A percentile compares a stretch with the other conserved stretches of the same genome.
Evolutionary conservation across 1,140 invertebrate genomes (phyloP).

Genomic region (Sycophaga agraensis): DNA sequence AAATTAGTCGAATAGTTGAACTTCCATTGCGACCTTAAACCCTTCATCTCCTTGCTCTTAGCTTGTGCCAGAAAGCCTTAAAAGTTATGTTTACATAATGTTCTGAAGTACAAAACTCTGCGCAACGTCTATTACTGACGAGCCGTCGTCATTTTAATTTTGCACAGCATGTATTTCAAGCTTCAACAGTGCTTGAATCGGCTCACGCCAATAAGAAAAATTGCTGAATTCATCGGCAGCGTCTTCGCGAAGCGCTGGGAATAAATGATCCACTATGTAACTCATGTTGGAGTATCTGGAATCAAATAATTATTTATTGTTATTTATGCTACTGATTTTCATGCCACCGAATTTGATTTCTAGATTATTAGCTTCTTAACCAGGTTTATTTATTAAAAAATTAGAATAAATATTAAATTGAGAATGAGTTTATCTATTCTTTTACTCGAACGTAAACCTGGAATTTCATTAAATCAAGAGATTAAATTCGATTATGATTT

Average conservation of each 20-base stretch:
- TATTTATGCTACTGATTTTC: background rate
- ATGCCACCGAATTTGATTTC: background rate
- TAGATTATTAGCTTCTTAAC: background rate
- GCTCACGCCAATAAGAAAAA: constrained; percentile 90
- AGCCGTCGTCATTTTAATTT: constrained; percentile 22
- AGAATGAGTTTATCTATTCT: too few species aligned
- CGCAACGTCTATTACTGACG: background rate
- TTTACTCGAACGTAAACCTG: background rate
- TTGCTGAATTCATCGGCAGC: constrained; percentile 81
- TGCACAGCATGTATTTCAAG: constrained; percentile 38
- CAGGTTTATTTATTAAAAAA: background rate
- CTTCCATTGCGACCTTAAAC: background rate
- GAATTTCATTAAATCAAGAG: background rate
- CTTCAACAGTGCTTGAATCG: constrained; percentile 63
- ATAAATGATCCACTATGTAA: constrained; percentile 91
- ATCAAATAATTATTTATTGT: constrained; percentile 37
- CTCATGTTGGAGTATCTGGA: constrained; percentile 90
- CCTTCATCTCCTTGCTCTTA: background rate
- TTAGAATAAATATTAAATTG: too few species aligned
- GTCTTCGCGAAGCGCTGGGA: constrained; percentile 74
- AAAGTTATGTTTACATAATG: background rate
- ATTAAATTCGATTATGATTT: constrained; percentile 13
- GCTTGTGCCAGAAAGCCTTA: background rate
- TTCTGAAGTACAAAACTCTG: constrained; percentile 20
- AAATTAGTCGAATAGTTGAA: background rate